Evolutionary conservation across 2,888 invertebrate genomes (phyloP).

Genomic region (Cephus sareptanus): DNA sequence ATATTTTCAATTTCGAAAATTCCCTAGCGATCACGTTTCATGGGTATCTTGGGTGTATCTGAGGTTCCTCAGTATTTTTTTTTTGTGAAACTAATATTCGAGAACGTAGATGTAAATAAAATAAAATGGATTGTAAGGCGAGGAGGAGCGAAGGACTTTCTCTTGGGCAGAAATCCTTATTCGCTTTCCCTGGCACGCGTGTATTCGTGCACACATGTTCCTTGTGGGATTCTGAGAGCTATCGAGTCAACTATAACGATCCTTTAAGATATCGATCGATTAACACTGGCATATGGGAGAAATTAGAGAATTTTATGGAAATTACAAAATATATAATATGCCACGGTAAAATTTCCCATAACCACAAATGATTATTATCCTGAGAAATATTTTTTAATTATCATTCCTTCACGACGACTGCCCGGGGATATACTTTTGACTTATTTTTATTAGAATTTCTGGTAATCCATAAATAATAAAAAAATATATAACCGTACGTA

Average conservation of each 20-base stretch:
- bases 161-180: constrained; percentile 50
- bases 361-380: not conserved
- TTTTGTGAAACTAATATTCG: constrained; percentile 4
- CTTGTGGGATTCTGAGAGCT: not conserved
- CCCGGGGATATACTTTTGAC: not conserved
- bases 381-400: not conserved
- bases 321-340: not conserved
- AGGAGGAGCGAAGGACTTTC: constrained; percentile 51
- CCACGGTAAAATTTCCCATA: not conserved
- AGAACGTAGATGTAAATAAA: constrained; percentile 1
- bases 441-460: not conserved
- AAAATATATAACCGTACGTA: not conserved
- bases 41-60: not conserved
- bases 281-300: not conserved
- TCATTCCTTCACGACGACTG: not conserved
- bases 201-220: constrained; percentile 12
- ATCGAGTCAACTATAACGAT: not conserved
- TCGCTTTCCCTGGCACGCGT: constrained; percentile 52
- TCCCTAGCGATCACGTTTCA: not conserved
- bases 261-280: not conserved
- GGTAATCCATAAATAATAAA: not conserved
- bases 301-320: not conserved
- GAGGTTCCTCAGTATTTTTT: not conserved
- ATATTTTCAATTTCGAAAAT: not conserved
- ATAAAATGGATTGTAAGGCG: constrained; percentile 6